A percentile compares a stretch with the other conserved stretches of the same genome.
phyloP scores from a whole-genome alignment of 1,140 invertebrate species.

The Cydia amplana region DNA sequence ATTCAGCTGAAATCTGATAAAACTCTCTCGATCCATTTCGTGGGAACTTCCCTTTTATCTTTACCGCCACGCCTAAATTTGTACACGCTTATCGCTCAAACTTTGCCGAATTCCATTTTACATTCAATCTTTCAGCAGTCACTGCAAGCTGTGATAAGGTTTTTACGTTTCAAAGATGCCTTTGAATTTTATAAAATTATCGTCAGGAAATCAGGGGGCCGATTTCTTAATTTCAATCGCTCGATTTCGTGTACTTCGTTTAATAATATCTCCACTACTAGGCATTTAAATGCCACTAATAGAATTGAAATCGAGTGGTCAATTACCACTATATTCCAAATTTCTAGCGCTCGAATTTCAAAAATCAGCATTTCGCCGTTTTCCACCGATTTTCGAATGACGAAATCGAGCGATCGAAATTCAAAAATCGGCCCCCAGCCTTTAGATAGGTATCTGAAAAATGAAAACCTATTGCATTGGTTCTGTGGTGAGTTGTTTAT shows the following conservation, averaged over 20 bases:
- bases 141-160: slow-evolving; percentile 45
- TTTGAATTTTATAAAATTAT: neutral
- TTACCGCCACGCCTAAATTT: slow-evolving; percentile 55
- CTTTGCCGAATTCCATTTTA: slow-evolving; percentile 49
- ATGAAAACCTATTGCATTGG: neutral
- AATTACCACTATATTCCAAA: too few relatives aligned
- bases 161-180: slow-evolving; percentile 32
- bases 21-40: slow-evolving; percentile 65
- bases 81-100: slow-evolving; percentile 59
- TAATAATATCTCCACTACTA: too few relatives aligned
- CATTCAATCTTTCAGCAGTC: slow-evolving; percentile 54
- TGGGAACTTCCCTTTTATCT: slow-evolving; percentile 65
- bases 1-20: slow-evolving; percentile 65
- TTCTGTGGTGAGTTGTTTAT: too few relatives aligned
- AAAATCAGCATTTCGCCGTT: too few relatives aligned
- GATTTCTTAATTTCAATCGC: too few relatives aligned
- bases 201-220: neutral
- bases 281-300: too few relatives aligned
- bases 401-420: too few relatives aligned
- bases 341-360: too few relatives aligned
- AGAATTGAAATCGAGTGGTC: too few relatives aligned
- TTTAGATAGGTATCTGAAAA: neutral
- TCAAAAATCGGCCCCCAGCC: too few relatives aligned
- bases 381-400: too few relatives aligned
- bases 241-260: too few relatives aligned